These are phyloP conservation scores for Ernsta delagoae DNA, from an alignment of 2,888 invertebrate species.

Conservation along the genomic window DNA sequence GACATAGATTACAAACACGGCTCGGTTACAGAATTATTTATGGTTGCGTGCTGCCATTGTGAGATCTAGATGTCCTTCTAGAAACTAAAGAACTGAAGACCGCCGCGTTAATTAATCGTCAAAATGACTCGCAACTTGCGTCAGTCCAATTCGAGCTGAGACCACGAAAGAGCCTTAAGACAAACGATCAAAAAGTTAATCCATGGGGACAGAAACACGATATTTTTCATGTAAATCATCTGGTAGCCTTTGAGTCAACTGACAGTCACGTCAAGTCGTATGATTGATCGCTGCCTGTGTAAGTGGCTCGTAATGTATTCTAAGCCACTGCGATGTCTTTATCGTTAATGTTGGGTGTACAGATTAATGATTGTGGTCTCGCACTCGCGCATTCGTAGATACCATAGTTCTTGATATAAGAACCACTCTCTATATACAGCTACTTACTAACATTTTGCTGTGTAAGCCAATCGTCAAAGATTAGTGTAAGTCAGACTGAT, in stretches of 20 bases:
- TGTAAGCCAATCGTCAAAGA: no score
- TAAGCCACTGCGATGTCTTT: slow-evolving; percentile 25
- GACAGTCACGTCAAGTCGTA: slow-evolving; percentile 57
- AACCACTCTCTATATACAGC: no score
- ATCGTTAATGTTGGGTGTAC: slow-evolving; percentile 29
- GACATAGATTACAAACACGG: background rate
- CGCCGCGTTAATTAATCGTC: background rate
- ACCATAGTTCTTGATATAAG: no score
- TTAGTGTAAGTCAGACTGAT: no score
- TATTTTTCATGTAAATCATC: slow-evolving; percentile 50
- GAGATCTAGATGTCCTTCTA: no score
- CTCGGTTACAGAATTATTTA: slow-evolving; percentile 8
- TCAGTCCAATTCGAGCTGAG: background rate
- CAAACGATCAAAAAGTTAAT: slow-evolving; percentile 46
- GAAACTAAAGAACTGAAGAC: no score
- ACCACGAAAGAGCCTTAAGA: background rate
- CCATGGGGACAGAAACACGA: slow-evolving; percentile 43
- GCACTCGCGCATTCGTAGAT: no score
- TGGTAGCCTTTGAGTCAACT: slow-evolving; percentile 51
- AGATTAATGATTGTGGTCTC: no score
- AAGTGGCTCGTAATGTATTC: slow-evolving; percentile 37
- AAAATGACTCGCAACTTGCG: background rate
- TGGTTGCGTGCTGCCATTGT: slow-evolving; percentile 1
- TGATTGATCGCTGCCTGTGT: slow-evolving; percentile 47
- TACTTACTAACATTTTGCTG: no score